Evolutionary conservation across 2,113 vertebrate genomes (phyloP).

Genomic region (Cygnus buccinator): DNA sequence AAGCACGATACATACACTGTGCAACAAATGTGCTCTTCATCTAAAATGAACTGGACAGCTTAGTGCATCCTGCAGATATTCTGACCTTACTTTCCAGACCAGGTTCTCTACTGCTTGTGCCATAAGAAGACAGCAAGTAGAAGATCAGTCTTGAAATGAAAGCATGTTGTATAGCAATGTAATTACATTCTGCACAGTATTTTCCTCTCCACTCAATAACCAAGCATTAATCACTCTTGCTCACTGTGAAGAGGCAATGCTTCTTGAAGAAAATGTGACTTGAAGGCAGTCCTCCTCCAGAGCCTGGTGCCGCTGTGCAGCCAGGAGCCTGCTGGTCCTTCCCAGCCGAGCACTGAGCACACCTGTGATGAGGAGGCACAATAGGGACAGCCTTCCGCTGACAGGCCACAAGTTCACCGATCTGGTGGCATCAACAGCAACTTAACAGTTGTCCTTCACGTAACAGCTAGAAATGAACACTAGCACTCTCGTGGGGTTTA

Average conservation of each 20-base stretch:
- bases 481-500: neutral
- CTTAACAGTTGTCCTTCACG: neutral
- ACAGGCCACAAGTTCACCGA: neutral
- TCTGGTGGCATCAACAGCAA: neutral
- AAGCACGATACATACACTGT: neutral
- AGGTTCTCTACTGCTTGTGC: neutral
- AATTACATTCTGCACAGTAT: neutral
- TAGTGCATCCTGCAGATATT: neutral
- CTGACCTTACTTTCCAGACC: neutral
- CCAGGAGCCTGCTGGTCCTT: neutral
- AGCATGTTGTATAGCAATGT: neutral
- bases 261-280: neutral
- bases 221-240: neutral
- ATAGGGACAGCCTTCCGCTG: neutral
- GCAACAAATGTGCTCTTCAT: neutral
- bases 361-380: neutral
- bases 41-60: neutral
- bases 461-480: neutral
- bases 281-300: neutral
- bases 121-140: neutral
- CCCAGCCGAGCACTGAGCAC: too few relatives aligned
- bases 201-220: neutral
- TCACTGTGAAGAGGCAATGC: neutral
- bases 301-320: neutral
- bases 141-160: neutral